A percentile compares a stretch with the other conserved stretches of the same genome.
Evolutionary conservation across 2,888 invertebrate genomes (phyloP).

Genomic region (Hydriomena furcata): DNA sequence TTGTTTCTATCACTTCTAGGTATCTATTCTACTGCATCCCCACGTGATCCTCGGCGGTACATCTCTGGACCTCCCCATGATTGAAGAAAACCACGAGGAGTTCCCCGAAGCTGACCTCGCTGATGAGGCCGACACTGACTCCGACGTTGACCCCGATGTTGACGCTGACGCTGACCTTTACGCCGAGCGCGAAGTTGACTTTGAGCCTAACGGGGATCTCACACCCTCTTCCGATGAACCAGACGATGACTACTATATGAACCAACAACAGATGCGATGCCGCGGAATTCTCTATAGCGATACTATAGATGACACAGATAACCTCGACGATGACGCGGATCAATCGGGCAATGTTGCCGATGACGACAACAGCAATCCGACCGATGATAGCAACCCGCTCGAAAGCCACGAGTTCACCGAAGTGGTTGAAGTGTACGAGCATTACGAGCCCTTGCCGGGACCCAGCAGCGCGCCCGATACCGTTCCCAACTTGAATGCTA

Average conservation of each 20-base stretch:
- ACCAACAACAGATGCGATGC: not conserved
- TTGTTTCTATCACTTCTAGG: slow-evolving; percentile 42
- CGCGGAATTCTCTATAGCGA: slow-evolving; percentile 4
- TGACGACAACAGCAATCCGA: slow-evolving; percentile 36
- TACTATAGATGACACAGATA: not conserved
- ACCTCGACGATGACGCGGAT: not conserved
- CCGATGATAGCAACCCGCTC: slow-evolving; percentile 42
- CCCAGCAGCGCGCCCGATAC: slow-evolving; percentile 45
- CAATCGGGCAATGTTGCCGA: slow-evolving; percentile 5
- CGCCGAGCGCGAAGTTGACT: not conserved
- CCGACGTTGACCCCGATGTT: slow-evolving; percentile 13
- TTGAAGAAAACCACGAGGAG: slow-evolving; percentile 54
- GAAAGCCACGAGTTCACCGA: slow-evolving; percentile 2
- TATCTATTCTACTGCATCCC: slow-evolving; percentile 68
- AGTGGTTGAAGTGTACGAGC: slow-evolving; percentile 7
- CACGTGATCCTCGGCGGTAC: slow-evolving; percentile 59
- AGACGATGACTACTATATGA: slow-evolving; percentile 13
- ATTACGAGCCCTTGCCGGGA: slow-evolving; percentile 34
- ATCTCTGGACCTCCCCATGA: slow-evolving; percentile 66
- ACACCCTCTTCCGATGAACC: slow-evolving; percentile 11
- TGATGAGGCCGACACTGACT: slow-evolving; percentile 34
- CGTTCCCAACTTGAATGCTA: slow-evolving; percentile 24
- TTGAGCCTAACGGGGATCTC: not conserved
- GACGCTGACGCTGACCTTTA: slow-evolving; percentile 13
- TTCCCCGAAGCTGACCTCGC: not conserved